Conservation (phyloP, 2,797 vertebrate species). For the Sebastes kiyomatsui region DNA sequence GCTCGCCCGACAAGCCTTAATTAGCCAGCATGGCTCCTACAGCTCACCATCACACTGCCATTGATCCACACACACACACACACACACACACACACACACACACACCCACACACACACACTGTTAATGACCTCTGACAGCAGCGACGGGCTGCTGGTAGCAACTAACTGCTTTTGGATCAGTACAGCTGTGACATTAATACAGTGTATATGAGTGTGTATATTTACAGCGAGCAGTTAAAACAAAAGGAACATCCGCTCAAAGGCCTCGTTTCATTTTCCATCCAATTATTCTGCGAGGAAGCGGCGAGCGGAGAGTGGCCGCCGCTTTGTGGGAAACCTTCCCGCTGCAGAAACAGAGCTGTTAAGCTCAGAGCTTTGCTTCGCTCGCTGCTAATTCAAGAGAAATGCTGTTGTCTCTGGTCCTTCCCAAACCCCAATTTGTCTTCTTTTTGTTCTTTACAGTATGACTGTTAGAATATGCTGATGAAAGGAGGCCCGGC, state of each 20-base stretch:
- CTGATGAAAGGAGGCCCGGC: conserved; percentile 72
- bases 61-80: conserved; percentile 18
- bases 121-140: conserved; percentile 59
- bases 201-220: conserved; percentile 18
- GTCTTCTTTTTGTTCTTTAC: conserved; percentile 71
- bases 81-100: conserved; percentile 4
- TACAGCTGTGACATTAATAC: conserved; percentile 57
- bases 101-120: not conserved
- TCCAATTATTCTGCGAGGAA: conserved; percentile 68
- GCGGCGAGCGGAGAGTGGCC: conserved; percentile 29
- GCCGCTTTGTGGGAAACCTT: conserved; percentile 27
- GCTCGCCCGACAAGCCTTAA: conserved; percentile 49
- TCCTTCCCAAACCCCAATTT: conserved; percentile 76
- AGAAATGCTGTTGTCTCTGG: conserved; percentile 65
- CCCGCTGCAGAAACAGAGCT: conserved; percentile 55
- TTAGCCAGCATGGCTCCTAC: conserved; percentile 43
- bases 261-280: conserved; percentile 56
- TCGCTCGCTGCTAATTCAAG: conserved; percentile 62
- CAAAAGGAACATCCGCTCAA: conserved; percentile 51
- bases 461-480: conserved; percentile 79
- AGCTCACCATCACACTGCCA: conserved; percentile 32
- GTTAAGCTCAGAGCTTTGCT: conserved; percentile 68
- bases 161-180: conserved; percentile 55
- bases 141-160: conserved; percentile 20
- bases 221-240: conserved; percentile 46